Evolutionary conservation across 2,797 vertebrate species (phyloP), one percentile per base, ranked within the genome.

Genomic region (Crocodylus rhombifer): DNA sequence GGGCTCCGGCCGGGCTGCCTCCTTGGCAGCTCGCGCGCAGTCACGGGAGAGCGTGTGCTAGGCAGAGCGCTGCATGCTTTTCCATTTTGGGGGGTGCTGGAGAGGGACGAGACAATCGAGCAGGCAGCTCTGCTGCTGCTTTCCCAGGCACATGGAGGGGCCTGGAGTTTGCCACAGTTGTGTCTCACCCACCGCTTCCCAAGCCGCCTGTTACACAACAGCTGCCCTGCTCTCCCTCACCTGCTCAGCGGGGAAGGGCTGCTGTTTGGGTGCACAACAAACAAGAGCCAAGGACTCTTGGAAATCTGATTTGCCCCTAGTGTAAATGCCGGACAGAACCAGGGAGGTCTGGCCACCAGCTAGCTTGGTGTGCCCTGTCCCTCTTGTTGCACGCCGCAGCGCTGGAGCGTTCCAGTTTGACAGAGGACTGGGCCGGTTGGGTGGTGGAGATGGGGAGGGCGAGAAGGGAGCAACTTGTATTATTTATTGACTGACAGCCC

Each of bases 21-120:
- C 95, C 95, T 97, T 97, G 96, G 96, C 97, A 97, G 95, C 95
- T 77, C 94, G 71, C 1, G 80, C 91, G 62, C 56, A 81, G 80
- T 97, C 97, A 97, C 97, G 96, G 96, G 97, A 95, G 93, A 58
- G 86, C 91, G 95, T 14, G 84, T 89, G 94, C 94, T 95, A 89
- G 96, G 95, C 95, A 95, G 96, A 96, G 90, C 94, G 93, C 88
- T 77, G 97, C 96, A 96, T 96, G 96, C 96, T 96, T 97, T 97
- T 96, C 96, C 94, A 95, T 97, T 97, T 97, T 95, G 94, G 95
- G 96, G 96, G 95, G 84, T 95, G 92, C 91, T 73, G 61, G 92
- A 85, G 82, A 82, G 78, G 95, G 86, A 75, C 94, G 91, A 95
- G 95, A 92, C 93, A 92, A 95, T 96, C 69, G 95, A 60, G 42